A percentile compares a stretch with the other conserved stretches of the same genome.
Evolutionary conservation across 2,888 invertebrate species (phyloP).

Genomic region (Stenolophus ochropezus): DNA sequence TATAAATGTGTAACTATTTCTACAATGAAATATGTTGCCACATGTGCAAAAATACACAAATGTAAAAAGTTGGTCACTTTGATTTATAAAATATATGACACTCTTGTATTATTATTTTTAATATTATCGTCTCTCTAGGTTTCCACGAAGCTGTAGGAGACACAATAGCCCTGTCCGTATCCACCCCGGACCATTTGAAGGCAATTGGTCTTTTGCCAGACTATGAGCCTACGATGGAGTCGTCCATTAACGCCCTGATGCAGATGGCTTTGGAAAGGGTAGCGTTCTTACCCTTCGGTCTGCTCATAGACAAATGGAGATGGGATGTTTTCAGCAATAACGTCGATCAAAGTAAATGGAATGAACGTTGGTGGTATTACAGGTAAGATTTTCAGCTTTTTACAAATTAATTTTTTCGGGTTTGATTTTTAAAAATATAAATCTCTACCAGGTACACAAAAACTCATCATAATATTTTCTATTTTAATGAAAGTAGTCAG

Average conservation of each 20-base stretch:
- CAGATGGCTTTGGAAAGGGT: slow-evolving; percentile 73
- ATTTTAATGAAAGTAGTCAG: no score
- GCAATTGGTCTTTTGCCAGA: slow-evolving; percentile 72
- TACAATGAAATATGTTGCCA: no score
- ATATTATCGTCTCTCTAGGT: slow-evolving; percentile 70
- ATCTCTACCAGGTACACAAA: no score
- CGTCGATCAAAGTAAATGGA: slow-evolving; percentile 71
- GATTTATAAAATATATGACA: no score
- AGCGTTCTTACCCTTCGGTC: slow-evolving; percentile 77
- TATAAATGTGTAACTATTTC: no score
- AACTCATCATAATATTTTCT: no score
- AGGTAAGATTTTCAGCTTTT: no score
- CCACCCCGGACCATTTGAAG: slow-evolving; percentile 74
- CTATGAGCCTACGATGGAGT: slow-evolving; percentile 70
- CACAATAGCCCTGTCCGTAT: slow-evolving; percentile 77
- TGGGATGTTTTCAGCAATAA: slow-evolving; percentile 76
- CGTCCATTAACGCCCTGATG: slow-evolving; percentile 74
- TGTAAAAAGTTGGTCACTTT: no score
- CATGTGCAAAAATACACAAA: no score
- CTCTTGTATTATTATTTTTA: no score
- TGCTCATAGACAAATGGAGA: slow-evolving; percentile 77
- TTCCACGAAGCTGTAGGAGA: slow-evolving; percentile 81
- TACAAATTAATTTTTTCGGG: no score
- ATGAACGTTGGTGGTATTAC: slow-evolving; percentile 72
- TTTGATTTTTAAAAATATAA: no score